Percentiles rank a stretch among this genome's conserved stretches.
phyloP scores from a whole-genome alignment of 92 coral and sea anemone genomes.

The Isaurus tuberculatus region DNA sequence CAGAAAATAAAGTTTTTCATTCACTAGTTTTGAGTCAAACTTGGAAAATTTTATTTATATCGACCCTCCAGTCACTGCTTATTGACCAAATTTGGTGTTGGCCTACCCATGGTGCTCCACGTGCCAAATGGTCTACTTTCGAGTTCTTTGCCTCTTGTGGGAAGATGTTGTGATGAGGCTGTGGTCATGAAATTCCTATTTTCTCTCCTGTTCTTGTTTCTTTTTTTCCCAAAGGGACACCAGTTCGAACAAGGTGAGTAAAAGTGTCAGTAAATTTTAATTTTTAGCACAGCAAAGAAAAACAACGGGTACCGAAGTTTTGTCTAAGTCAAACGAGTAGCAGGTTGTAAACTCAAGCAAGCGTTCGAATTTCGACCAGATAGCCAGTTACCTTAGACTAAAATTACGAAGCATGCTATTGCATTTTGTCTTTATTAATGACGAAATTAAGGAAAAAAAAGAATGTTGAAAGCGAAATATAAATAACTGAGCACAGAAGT shows the following conservation, averaged over 20 bases:
- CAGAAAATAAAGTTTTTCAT: too few species aligned
- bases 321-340: conserved; percentile 5
- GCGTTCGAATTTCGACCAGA: not conserved
- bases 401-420: not conserved
- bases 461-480: not conserved
- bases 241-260: conserved; percentile 41
- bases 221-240: conserved; percentile 35
- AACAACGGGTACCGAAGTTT: conserved; percentile 21
- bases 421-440: not conserved
- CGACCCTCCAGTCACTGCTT: too few species aligned
- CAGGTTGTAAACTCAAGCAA: conserved; percentile 19
- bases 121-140: conserved; percentile 7
- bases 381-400: not conserved
- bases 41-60: too few species aligned
- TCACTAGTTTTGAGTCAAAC: too few species aligned
- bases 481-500: conserved; percentile 11
- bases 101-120: conserved; percentile 42
- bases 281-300: conserved; percentile 12
- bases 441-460: not conserved
- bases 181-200: conserved; percentile 50
- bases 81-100: conserved; percentile 33
- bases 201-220: conserved; percentile 37
- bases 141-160: conserved; percentile 27
- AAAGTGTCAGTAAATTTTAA: not conserved
- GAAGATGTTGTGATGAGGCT: conserved; percentile 48